Evolutionary conservation across 2,888 invertebrate species (phyloP), one percentile per base, ranked within the genome.

Genomic region (Isoperla grammatica): DNA sequence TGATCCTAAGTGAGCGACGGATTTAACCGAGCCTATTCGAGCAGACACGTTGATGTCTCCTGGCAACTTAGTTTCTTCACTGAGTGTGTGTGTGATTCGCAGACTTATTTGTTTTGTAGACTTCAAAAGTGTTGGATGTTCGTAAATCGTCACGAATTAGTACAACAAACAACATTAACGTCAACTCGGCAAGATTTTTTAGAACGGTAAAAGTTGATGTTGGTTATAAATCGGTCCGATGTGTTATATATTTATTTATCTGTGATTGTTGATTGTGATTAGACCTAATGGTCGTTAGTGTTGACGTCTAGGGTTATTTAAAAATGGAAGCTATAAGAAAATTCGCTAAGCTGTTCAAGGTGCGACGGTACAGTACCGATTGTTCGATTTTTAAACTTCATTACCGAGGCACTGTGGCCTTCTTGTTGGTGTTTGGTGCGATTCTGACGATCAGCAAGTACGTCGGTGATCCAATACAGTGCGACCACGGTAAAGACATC

Each of bases 381-480:
- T 87, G 88, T 67, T 78, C 86, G 70, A 83, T 88, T 68, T 88
- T 91, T 76, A 84, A 90, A 67, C 81, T 92, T 70, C 90, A 91
- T 76, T 89, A 88, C 77, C 86, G 87, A 69, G 85, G 88, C 67
- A 92, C 91, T 62, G 88, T 90, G 64, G 87, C 88, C 67, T 82
- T 91, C 69, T 79, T 92, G 69, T 79, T 90, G 68, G 87, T 88
- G 66, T 90, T 90, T 72, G 88, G 89, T 71, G 85, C 90, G 68
- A 88, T 90, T 65, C 85, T 92, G 67, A 90, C 90, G 64, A 90
- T 91, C 66, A 82, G 90, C 76, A 90, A 92, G 78, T 88, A 90
- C 73, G 90, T 92, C 71, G 90, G 91, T 69, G 90, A 91, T 78
- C 90, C 92, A 65, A 91, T 91, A 73, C 90, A 90, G 78, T 91